These are phyloP conservation scores for Aricia artaxerxes DNA, from an alignment of 2,888 invertebrate genomes.

Conservation along the genomic window DNA sequence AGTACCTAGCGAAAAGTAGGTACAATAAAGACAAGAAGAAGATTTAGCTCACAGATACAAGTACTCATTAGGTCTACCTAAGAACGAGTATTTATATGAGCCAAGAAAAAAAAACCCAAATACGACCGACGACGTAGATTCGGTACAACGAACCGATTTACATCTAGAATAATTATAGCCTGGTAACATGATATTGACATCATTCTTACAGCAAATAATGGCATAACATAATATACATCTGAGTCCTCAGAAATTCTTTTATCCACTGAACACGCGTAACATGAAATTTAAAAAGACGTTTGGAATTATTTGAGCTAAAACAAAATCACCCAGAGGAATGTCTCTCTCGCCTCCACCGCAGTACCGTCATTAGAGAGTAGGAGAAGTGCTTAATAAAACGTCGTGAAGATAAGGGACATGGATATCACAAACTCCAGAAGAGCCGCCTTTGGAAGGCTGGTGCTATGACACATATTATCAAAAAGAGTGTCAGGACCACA, in stretches of 20 bases:
- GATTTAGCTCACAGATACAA: no score
- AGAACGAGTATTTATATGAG: no score
- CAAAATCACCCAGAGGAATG: constrained; percentile 22
- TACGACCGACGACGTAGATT: no score
- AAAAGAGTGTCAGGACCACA: no score
- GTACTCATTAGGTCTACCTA: no score
- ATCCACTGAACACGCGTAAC: constrained; percentile 10
- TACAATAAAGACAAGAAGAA: no score
- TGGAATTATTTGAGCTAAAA: constrained; percentile 24
- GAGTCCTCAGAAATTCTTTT: neutral
- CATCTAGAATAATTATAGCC: neutral
- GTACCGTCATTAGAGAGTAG: constrained; percentile 35
- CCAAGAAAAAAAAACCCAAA: no score
- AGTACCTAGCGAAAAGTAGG: no score
- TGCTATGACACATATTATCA: neutral
- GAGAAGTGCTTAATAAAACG: constrained; percentile 37
- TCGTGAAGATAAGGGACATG: constrained; percentile 35
- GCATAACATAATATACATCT: neutral
- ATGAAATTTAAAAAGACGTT: constrained; percentile 3
- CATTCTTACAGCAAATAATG: neutral
- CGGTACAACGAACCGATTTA: neutral
- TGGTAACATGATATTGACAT: no score
- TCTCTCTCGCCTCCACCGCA: constrained; percentile 33
- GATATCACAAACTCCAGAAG: neutral
- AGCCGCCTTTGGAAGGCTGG: neutral